Evolutionary conservation across 30 jellyfish, hydroid and myxozoan genomes (phyloP), one percentile per base, ranked within the genome.

Genomic region (Hydra vulgaris): DNA sequence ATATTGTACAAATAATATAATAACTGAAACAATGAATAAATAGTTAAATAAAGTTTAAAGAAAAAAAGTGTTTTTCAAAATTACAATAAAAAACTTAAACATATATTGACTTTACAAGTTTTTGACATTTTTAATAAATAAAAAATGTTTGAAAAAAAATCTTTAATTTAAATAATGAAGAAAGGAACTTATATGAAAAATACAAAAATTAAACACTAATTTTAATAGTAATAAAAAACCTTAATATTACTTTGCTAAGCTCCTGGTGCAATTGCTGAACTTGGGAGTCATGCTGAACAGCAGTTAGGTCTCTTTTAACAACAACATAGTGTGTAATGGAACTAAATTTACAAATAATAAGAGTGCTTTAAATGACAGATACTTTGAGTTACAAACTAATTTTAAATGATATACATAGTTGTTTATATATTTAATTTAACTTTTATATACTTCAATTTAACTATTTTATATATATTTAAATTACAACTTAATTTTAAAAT

Each of bases 261-360:
- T 40, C 61, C 12, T 40, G 61, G 75, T 68, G 98, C 96, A 91
- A 73, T 79, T 91, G 96, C n/a, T 82, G 89, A 15, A 89, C 77
- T 56, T 91, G 98, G 26, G 88, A 76, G 73, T 91, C 98, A 40
- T 84, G 78, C 27, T 91, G 95, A 7, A 91, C 76, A 7, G 98
- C 98, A 18, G 96, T 82, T 82, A 91, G 52, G 77, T 91, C 98
- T 19, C 98, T 82, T 53, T 91, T 91, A 18, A 91, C 90, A 66
- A 88, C 26, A n/a, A 91, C 98, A 78, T 91, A 88, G 74, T 91
- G 98, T 0, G 98, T 91, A 53, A 91, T 96, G 76, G 52, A 73
- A 24, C 90, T 83, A 68, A 22, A 74, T 72, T 16, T 15, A 52
- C 21, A 61, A 0, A n/a, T 15, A 56, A n/a, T 15, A n/a, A n/a